Conservation (phyloP, 64 coral and sea anemone species). For the Stichodactyla mertensii region DNA sequence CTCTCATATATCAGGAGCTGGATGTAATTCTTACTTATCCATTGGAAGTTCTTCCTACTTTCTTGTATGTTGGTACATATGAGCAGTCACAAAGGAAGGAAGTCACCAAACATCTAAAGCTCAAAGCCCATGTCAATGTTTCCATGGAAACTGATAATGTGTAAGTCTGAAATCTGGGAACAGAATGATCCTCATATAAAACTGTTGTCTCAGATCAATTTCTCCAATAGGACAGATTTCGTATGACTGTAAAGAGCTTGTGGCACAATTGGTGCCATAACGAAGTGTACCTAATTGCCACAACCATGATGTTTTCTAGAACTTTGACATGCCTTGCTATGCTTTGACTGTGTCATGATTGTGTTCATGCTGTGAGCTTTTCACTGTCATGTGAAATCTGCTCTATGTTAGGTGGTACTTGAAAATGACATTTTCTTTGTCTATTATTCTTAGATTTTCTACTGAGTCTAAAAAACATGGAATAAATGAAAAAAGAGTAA, state of each 20-base stretch:
- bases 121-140: slow-evolving; percentile 84
- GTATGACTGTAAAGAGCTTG: too few species aligned
- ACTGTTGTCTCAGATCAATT: too few species aligned
- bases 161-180: slow-evolving; percentile 44
- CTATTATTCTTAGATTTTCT: slow-evolving; percentile 38
- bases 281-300: too few species aligned
- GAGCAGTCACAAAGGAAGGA: slow-evolving; percentile 52
- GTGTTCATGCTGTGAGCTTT: too few species aligned
- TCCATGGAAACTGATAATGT: slow-evolving; percentile 50
- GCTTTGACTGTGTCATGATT: too few species aligned
- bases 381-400: too few species aligned
- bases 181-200: too few species aligned
- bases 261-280: too few species aligned
- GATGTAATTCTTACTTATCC: slow-evolving; percentile 75
- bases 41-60: slow-evolving; percentile 83
- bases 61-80: slow-evolving; percentile 67
- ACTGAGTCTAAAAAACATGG: slow-evolving; percentile 40
- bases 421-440: neutral
- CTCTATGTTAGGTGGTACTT: too few species aligned
- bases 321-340: too few species aligned
- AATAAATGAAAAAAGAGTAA: slow-evolving; percentile 49
- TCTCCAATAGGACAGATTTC: too few species aligned
- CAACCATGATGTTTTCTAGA: too few species aligned
- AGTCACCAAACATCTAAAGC: slow-evolving; percentile 84
- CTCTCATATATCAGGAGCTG: slow-evolving; percentile 61